phyloP scores from a whole-genome alignment of 2,797 vertebrate species.

The Lateolabrax maculatus region DNA sequence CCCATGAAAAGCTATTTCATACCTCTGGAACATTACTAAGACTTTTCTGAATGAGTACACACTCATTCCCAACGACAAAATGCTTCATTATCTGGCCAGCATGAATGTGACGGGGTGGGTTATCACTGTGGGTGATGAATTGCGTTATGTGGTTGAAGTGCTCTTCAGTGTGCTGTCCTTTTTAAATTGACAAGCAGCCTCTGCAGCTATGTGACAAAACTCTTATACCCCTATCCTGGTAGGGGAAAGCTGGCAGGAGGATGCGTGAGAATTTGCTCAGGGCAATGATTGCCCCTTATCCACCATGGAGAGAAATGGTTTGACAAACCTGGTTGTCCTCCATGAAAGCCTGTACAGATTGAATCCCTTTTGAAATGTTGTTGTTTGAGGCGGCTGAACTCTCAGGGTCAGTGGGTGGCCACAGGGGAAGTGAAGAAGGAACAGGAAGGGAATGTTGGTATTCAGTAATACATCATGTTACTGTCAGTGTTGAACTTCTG shows the following conservation, averaged over 20 bases:
- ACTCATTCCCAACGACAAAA: conserved; percentile 69
- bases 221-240: conserved; percentile 34
- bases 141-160: conserved; percentile 63
- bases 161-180: conserved; percentile 64
- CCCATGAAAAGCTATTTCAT: conserved; percentile 74
- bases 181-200: conserved; percentile 76
- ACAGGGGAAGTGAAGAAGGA: conserved; percentile 47
- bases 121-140: conserved; percentile 71
- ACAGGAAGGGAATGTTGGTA: conserved; percentile 43
- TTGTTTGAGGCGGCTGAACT: conserved; percentile 69
- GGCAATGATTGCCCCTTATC: conserved; percentile 57
- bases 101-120: conserved; percentile 58
- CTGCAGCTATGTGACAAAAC: conserved; percentile 71
- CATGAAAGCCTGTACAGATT: conserved; percentile 47
- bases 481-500: conserved; percentile 38
- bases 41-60: conserved; percentile 73
- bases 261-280: conserved; percentile 62
- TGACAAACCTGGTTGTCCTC: conserved; percentile 61
- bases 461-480: conserved; percentile 64
- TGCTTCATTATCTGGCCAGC: conserved; percentile 67
- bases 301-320: conserved; percentile 58
- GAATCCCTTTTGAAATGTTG: conserved; percentile 68
- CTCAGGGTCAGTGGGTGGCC: conserved; percentile 61
- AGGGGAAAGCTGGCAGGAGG: conserved; percentile 46
- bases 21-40: conserved; percentile 60